Conservation (phyloP, 64 coral and sea anemone genomes). For the Montipora foliosa region DNA sequence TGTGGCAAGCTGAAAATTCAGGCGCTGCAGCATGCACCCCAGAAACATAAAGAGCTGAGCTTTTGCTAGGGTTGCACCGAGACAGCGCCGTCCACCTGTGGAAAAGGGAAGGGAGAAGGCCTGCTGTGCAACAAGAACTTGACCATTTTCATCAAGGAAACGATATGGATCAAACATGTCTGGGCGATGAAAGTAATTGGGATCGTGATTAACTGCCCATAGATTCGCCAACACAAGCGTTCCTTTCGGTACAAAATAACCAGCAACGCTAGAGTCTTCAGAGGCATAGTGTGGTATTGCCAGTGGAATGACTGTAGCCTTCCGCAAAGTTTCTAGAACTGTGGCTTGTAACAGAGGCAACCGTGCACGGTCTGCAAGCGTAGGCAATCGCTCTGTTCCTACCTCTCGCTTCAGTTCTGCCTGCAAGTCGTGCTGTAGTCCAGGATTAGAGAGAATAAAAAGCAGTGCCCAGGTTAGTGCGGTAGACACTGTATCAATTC, state of each 20-base stretch:
- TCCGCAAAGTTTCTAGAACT: conserved; percentile 67
- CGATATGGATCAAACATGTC: conserved; percentile 73
- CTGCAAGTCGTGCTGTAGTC: conserved; percentile 63
- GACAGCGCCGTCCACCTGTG: conserved; percentile 70
- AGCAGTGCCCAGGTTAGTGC: conserved; percentile 75
- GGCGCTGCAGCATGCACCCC: conserved; percentile 13
- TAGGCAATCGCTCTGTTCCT: conserved; percentile 33
- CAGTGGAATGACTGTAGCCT: conserved; percentile 59
- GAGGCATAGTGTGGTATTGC: conserved; percentile 80
- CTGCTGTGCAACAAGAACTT: conserved; percentile 24
- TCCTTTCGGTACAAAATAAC: conserved; percentile 81
- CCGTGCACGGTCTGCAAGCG: conserved; percentile 65
- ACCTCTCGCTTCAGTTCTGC: conserved; percentile 60
- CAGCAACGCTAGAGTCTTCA: conserved; percentile 64
- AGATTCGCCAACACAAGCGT: conserved; percentile 72
- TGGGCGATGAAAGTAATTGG: conserved; percentile 67
- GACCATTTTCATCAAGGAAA: conserved; percentile 70
- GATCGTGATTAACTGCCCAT: conserved; percentile 83
- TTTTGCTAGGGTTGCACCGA: conserved; percentile 76
- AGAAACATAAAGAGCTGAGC: conserved; percentile 72
- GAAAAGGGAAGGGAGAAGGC: conserved; percentile 71
- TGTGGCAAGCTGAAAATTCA: background rate
- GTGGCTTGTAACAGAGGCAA: conserved; percentile 83
- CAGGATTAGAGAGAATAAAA: conserved; percentile 51
- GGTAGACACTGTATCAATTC: conserved; percentile 78